phyloP scores from a whole-genome alignment of 2,113 vertebrate species.

The Cheirogaleus medius region DNA sequence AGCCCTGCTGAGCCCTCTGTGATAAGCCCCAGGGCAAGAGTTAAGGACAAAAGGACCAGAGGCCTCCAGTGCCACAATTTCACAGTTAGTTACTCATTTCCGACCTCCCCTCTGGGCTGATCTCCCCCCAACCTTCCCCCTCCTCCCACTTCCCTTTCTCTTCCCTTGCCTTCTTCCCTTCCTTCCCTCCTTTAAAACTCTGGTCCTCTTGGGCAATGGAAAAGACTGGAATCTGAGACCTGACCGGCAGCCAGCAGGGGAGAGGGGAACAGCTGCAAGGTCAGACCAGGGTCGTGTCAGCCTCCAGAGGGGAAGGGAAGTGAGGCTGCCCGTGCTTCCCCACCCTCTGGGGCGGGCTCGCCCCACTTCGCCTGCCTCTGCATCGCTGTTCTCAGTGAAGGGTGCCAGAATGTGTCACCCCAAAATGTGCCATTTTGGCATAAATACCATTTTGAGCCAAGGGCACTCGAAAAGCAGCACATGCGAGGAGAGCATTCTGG shows the following conservation, averaged over 20 bases:
- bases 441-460: background rate
- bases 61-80: background rate
- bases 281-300: background rate
- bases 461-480: background rate
- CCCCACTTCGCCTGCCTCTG: rapidly evolving
- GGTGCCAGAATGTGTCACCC: background rate
- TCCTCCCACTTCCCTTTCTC: background rate
- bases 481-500: background rate
- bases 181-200: conserved; percentile 22
- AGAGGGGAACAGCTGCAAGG: background rate
- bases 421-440: background rate
- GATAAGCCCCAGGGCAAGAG: background rate
- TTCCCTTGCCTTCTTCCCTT: background rate
- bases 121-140: background rate
- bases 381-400: background rate
- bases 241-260: background rate
- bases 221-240: background rate
- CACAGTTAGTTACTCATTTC: background rate
- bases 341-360: background rate
- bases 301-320: background rate
- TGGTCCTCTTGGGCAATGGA: background rate
- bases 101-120: background rate
- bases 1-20: rapidly evolving
- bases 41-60: background rate
- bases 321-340: background rate